Evolutionary conservation across 1,140 invertebrate genomes (phyloP).

Genomic region (Drosophila azteca): DNA sequence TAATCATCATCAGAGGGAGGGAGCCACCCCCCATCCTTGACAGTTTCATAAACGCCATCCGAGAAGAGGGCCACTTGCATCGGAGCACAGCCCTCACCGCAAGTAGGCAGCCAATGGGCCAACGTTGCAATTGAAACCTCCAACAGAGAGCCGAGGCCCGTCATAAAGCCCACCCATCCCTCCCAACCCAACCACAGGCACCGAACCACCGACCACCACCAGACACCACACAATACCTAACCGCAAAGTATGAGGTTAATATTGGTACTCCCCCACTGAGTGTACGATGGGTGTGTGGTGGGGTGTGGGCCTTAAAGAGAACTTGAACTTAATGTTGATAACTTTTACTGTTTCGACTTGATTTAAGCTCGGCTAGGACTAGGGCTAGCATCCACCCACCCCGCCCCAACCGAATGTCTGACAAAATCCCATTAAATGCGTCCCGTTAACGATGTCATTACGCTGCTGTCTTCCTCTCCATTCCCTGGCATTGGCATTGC

Average conservation of each 20-base stretch:
- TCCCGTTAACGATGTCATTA: slow-evolving; percentile 78
- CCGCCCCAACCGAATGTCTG: slow-evolving; percentile 1
- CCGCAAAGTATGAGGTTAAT: slow-evolving; percentile 75
- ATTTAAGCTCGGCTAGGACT: slow-evolving; percentile 34
- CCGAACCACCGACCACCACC: slow-evolving; percentile 6
- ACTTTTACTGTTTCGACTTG: slow-evolving; percentile 66
- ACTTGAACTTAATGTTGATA: slow-evolving; percentile 66
- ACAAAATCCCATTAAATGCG: slow-evolving; percentile 63
- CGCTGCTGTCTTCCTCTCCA: slow-evolving; percentile 37
- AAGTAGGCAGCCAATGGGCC: slow-evolving; percentile 62
- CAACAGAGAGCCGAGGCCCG: not conserved
- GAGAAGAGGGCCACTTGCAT: slow-evolving; percentile 59
- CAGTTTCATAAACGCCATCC: slow-evolving; percentile 73
- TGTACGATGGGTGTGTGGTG: not conserved
- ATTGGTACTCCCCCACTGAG: slow-evolving; percentile 17
- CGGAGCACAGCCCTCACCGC: slow-evolving; percentile 36
- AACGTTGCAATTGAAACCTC: slow-evolving; percentile 62
- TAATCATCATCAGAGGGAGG: slow-evolving; percentile 69
- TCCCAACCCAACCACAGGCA: not conserved
- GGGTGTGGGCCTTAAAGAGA: slow-evolving; percentile 52
- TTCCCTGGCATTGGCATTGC: not conserved
- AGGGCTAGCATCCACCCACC: slow-evolving; percentile 10
- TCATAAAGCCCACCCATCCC: not conserved
- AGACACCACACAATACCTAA: slow-evolving; percentile 26
- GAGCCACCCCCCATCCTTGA: slow-evolving; percentile 43